phyloP scores from a whole-genome alignment of 1,140 invertebrate species.

The Proales similis region DNA sequence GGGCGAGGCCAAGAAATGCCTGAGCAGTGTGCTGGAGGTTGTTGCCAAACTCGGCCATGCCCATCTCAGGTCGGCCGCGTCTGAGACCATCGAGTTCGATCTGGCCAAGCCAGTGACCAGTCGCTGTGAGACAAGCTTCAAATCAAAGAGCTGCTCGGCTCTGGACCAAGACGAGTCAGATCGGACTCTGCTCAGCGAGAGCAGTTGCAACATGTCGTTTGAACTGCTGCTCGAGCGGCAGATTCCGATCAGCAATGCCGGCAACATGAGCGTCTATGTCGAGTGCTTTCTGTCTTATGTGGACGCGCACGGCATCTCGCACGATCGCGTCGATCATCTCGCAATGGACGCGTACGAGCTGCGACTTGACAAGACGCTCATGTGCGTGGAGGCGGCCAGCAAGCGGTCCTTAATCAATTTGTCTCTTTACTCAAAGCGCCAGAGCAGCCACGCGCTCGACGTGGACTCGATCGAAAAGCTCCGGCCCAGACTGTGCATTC shows the following conservation, averaged over 20 bases:
- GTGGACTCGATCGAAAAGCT: no score
- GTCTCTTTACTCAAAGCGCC: no score
- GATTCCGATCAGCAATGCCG: constrained; percentile 14
- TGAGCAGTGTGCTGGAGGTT: constrained; percentile 12
- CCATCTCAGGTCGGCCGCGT: not conserved
- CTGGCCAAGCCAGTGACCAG: not conserved
- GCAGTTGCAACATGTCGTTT: not conserved
- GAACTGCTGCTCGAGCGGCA: not conserved
- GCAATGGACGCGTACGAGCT: no score
- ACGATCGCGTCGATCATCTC: no score
- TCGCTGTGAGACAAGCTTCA: no score
- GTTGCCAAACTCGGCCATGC: constrained; percentile 13
- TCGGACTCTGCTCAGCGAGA: not conserved
- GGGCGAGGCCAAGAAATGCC: not conserved
- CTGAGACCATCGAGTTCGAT: constrained; percentile 21
- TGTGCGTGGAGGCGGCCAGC: no score
- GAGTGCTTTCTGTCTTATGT: constrained; percentile 9
- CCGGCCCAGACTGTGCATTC: no score
- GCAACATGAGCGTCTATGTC: constrained; percentile 24
- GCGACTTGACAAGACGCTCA: no score
- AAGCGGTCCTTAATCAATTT: no score
- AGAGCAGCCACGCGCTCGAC: no score
- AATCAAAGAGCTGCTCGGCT: no score
- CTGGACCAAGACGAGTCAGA: no score
- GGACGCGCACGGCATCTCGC: not conserved